Evolutionary conservation across 2,113 vertebrate genomes (phyloP).

Genomic region (Rhinogobius similis): DNA sequence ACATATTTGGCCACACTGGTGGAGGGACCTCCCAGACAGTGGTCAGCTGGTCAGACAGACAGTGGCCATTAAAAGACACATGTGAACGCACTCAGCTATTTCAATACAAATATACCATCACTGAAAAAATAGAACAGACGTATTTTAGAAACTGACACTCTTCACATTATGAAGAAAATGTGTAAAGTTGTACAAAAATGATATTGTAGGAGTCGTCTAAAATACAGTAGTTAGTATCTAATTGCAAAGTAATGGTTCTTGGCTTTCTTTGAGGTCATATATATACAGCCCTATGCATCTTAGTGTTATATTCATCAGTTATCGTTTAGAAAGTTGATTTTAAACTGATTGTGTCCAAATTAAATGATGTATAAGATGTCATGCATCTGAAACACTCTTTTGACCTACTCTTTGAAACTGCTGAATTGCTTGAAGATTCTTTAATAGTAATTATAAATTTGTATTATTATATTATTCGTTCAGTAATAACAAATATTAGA

Average conservation of each 20-base stretch:
- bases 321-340: neutral
- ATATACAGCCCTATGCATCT: neutral
- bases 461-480: no score
- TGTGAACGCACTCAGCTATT: constrained; percentile 27
- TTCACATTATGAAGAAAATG: neutral
- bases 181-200: neutral
- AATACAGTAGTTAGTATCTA: no score
- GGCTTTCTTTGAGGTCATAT: neutral
- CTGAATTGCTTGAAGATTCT: no score
- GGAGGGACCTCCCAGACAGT: constrained; percentile 55
- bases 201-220: neutral
- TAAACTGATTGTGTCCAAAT: neutral
- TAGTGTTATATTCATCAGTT: neutral
- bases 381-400: no score
- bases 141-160: neutral
- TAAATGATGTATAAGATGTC: no score
- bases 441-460: no score
- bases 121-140: neutral
- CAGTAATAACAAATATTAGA: no score
- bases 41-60: constrained; percentile 50
- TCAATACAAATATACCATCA: constrained; percentile 1
- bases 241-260: neutral
- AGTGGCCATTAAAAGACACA: constrained; percentile 33
- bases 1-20: constrained; percentile 40
- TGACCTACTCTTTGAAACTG: no score